Conservation (phyloP, 1,140 invertebrate species). For the Heliconius himera region DNA sequence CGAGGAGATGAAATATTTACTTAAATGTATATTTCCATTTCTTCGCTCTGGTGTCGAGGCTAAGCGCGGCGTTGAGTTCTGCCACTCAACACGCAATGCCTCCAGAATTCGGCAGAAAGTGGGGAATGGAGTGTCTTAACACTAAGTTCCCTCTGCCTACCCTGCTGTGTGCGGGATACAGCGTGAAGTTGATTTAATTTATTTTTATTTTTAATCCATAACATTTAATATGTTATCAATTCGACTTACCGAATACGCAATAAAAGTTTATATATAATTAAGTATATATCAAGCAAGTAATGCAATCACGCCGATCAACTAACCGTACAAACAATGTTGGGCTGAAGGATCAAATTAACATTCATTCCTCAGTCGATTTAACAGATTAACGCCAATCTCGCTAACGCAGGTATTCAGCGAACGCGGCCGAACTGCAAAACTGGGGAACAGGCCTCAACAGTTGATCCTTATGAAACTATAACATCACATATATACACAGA, state of each 20-base stretch:
- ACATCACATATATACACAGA: conserved; percentile 64
- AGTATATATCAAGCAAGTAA: conserved; percentile 25
- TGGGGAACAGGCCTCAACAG: conserved; percentile 50
- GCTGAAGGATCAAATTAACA: conserved; percentile 67
- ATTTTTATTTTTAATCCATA: no score
- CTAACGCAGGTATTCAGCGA: conserved; percentile 53
- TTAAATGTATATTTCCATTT: no score
- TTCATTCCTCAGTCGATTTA: conserved; percentile 64
- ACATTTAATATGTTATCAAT: background rate
- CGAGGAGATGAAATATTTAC: no score
- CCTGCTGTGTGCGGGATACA: no score
- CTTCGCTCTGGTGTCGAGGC: no score
- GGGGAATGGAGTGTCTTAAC: no score
- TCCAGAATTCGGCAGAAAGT: no score
- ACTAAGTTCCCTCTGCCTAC: no score
- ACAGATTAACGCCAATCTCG: conserved; percentile 71
- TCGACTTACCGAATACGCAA: background rate
- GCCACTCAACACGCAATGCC: no score
- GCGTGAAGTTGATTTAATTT: no score
- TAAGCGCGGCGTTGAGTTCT: no score
- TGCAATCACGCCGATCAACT: conserved; percentile 44
- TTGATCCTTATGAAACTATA: conserved; percentile 71
- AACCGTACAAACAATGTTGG: conserved; percentile 59
- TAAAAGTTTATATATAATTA: background rate
- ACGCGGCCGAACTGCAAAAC: conserved; percentile 57